Evolutionary conservation across 2,113 vertebrate species (phyloP).

Genomic region (Elachura formosa): DNA sequence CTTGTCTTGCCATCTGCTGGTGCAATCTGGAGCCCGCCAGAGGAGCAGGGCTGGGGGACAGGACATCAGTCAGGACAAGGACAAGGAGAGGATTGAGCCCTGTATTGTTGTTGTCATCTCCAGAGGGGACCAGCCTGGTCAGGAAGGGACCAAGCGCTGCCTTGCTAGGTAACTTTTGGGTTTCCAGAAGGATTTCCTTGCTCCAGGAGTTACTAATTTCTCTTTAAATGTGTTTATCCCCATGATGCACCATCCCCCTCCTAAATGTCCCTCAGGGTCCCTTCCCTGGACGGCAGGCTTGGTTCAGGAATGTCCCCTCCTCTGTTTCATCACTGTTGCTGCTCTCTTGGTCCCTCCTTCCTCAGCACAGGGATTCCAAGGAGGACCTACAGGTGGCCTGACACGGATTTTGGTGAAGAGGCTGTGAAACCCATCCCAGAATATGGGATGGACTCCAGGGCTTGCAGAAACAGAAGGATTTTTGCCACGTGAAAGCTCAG

Average conservation of each 20-base stretch:
- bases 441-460: background rate
- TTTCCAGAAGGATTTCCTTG: background rate
- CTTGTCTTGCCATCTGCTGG: constrained; percentile 47
- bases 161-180: background rate
- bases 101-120: background rate
- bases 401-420: rapidly evolving
- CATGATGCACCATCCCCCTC: rapidly evolving
- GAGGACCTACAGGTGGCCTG: background rate
- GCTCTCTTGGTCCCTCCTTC: background rate
- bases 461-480: background rate
- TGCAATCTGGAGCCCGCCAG: rapidly evolving
- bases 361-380: background rate
- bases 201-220: background rate
- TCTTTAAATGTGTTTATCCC: rapidly evolving
- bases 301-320: background rate
- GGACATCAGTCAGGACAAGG: background rate
- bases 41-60: background rate
- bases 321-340: background rate
- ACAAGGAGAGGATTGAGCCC: background rate
- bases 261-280: background rate
- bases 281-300: background rate
- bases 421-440: background rate
- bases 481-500: rapidly evolving
- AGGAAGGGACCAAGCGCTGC: background rate
- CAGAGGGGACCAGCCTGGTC: rapidly evolving